Evolutionary conservation across 2,113 vertebrate genomes (phyloP).

Genomic region (Condylura cristata): DNA sequence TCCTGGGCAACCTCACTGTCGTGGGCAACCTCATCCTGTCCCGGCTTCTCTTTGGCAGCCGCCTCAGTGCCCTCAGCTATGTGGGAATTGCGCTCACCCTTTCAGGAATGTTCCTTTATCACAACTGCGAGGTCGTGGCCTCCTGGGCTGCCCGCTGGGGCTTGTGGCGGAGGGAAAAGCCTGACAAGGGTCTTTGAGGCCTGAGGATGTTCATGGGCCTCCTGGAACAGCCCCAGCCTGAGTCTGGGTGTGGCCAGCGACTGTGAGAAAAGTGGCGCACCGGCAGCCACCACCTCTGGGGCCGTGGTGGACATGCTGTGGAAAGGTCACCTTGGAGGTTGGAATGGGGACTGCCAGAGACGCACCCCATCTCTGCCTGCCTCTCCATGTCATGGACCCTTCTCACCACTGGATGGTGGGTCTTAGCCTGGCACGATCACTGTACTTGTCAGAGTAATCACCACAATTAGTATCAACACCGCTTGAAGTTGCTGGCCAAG

Average conservation of each 20-base stretch:
- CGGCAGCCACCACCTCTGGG: background rate
- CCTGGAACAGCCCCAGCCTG: background rate
- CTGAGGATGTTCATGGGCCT: background rate
- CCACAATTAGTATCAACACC: background rate
- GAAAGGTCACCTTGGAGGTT: background rate
- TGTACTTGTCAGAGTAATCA: background rate
- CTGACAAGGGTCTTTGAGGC: conserved; percentile 66
- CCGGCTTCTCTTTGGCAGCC: conserved; percentile 92
- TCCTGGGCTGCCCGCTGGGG: conserved; percentile 84
- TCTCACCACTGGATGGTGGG: conserved; percentile 64
- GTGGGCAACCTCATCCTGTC: conserved; percentile 96
- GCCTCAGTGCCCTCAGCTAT: conserved; percentile 92
- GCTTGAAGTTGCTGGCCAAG: conserved; percentile 3
- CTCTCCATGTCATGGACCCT: background rate
- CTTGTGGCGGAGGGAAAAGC: conserved; percentile 7
- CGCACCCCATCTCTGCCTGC: background rate
- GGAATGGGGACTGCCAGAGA: background rate
- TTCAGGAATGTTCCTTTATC: conserved; percentile 95
- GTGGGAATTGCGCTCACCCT: conserved; percentile 92
- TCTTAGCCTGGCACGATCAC: background rate
- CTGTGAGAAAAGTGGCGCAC: background rate
- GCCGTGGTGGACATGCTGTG: background rate
- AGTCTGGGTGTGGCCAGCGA: background rate
- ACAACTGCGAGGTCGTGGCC: conserved; percentile 92
- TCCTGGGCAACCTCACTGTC: conserved; percentile 95